Evolutionary conservation across 2,888 invertebrate genomes (phyloP).

Genomic region (Elgonia sp.): DNA sequence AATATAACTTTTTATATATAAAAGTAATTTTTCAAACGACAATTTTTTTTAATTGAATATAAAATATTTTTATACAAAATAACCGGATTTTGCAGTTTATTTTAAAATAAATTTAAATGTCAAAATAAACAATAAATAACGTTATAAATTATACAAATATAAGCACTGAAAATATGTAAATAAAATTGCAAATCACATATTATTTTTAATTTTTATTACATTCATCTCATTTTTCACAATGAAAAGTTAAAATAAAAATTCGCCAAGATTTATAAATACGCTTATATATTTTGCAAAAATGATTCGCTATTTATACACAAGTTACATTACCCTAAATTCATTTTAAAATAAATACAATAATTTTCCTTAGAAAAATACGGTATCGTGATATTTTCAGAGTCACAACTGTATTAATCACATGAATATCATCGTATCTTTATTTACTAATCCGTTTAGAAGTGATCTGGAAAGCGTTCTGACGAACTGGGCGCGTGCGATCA

Average conservation of each 20-base stretch:
- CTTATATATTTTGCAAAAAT: no score
- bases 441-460: constrained; percentile 66
- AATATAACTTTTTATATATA: not conserved
- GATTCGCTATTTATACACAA: no score
- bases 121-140: not conserved
- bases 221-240: no score
- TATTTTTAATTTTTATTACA: no score
- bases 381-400: constrained; percentile 51
- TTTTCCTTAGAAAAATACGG: constrained; percentile 12
- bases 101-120: not conserved
- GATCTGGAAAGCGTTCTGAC: constrained; percentile 72
- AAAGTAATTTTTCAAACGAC: not conserved
- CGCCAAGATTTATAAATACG: no score
- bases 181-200: no score
- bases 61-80: not conserved
- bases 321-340: no score
- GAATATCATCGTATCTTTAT: constrained; percentile 57
- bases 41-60: not conserved
- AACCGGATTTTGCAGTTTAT: not conserved
- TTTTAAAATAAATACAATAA: no score
- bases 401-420: constrained; percentile 40
- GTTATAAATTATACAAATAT: no score
- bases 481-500: constrained; percentile 77
- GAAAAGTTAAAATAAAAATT: no score
- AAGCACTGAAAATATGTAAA: no score